A percentile compares a stretch with the other conserved stretches of the same genome.
Conservation (phyloP, 2,888 invertebrate genomes). For the Caenorhabditis sulstoni region DNA sequence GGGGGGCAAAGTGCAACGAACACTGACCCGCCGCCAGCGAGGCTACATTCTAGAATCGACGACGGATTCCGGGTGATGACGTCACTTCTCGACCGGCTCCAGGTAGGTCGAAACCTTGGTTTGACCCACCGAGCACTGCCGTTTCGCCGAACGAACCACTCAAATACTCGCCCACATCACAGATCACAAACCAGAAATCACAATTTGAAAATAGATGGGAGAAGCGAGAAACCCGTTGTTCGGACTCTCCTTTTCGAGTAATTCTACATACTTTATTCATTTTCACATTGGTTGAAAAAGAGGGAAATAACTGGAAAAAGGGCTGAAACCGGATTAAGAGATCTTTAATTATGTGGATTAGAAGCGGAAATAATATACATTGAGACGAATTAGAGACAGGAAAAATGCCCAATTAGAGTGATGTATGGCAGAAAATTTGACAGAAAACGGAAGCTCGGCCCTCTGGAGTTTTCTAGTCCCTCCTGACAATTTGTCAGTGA, state of each 20-base stretch:
- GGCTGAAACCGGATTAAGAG: conserved; percentile 1
- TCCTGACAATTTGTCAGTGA: too few relatives aligned
- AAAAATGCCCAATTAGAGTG: conserved; percentile 10
- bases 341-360: background rate
- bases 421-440: too few relatives aligned
- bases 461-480: too few relatives aligned
- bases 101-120: too few relatives aligned
- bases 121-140: too few relatives aligned
- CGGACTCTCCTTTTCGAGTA: background rate
- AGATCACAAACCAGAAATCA: conserved; percentile 37
- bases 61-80: too few relatives aligned
- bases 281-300: background rate
- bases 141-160: background rate
- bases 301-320: background rate
- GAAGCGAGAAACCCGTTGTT: background rate
- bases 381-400: background rate
- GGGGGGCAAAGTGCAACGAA: conserved; percentile 54
- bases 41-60: conserved; percentile 20
- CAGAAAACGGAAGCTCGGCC: background rate
- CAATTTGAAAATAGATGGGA: conserved; percentile 11
- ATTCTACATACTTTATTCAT: background rate
- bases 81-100: too few relatives aligned
- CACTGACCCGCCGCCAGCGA: conserved; percentile 11
- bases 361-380: background rate
- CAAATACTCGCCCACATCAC: conserved; percentile 20